A percentile compares a stretch with the other conserved stretches of the same genome.
Evolutionary conservation across 2,888 invertebrate species (phyloP).

Genomic region (Drosophila niveifrons): DNA sequence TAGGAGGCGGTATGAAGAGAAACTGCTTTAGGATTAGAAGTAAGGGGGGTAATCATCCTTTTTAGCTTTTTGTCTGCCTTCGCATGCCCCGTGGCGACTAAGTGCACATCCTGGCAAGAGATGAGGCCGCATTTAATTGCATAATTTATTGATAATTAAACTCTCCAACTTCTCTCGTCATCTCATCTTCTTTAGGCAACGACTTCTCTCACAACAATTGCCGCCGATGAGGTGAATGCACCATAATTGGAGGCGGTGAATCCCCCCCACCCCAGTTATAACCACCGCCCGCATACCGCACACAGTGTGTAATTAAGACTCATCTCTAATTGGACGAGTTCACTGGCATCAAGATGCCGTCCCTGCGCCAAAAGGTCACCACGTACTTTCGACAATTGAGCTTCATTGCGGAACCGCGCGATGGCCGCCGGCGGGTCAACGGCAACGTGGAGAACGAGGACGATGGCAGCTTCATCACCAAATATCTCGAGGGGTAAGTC

Average conservation of each 20-base stretch:
- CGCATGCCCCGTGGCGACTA: slow-evolving; percentile 42
- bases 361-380: slow-evolving; percentile 89
- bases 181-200: slow-evolving; percentile 34
- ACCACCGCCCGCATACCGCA: slow-evolving; percentile 1
- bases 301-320: slow-evolving; percentile 42
- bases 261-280: slow-evolving; percentile 22
- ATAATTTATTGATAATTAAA: slow-evolving; percentile 80
- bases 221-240: slow-evolving; percentile 64
- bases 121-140: slow-evolving; percentile 62
- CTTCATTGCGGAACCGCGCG: slow-evolving; percentile 88
- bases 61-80: slow-evolving; percentile 15
- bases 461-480: slow-evolving; percentile 89
- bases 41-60: slow-evolving; percentile 14
- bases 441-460: slow-evolving; percentile 86
- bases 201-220: slow-evolving; percentile 64
- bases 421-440: slow-evolving; percentile 82
- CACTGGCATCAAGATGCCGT: slow-evolving; percentile 87
- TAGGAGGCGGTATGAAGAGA: not conserved
- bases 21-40: not conserved
- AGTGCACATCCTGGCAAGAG: slow-evolving; percentile 63
- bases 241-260: slow-evolving; percentile 48
- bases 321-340: slow-evolving; percentile 48
- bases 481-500: slow-evolving; percentile 89
- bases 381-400: slow-evolving; percentile 91
- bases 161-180: slow-evolving; percentile 18